Evolutionary conservation across 1,140 invertebrate species (phyloP).

Genomic region (Nasonia longicornis): DNA sequence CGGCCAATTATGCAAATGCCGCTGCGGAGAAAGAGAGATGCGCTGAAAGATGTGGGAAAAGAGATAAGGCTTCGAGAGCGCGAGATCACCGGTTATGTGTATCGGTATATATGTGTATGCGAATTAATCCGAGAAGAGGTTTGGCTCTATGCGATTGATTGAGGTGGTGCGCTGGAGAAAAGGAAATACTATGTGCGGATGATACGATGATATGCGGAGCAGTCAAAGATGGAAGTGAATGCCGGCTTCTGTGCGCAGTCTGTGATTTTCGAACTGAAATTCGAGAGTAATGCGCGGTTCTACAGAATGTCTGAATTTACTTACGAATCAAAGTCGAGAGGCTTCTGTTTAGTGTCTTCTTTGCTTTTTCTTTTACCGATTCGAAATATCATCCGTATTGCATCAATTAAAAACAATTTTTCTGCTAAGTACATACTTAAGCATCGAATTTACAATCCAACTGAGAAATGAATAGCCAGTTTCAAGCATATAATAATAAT

Average conservation of each 20-base stretch:
- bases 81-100: not conserved
- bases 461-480: not conserved
- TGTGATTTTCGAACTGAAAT: not conserved
- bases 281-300: not conserved
- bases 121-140: constrained; percentile 23
- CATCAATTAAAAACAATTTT: no score
- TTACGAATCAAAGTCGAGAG: not conserved
- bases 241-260: not conserved
- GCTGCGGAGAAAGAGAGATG: constrained; percentile 1
- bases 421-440: no score
- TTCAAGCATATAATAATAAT: not conserved
- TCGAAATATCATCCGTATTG: no score
- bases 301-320: constrained; percentile 1
- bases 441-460: no score
- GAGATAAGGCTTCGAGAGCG: constrained; percentile 4
- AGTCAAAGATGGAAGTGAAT: not conserved
- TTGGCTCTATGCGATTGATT: not conserved
- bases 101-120: constrained; percentile 10
- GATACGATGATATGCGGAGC: not conserved
- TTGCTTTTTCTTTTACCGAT: not conserved
- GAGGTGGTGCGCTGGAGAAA: not conserved
- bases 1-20: constrained; percentile 38
- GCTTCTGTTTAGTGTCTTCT: not conserved
- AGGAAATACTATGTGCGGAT: not conserved
- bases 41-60: constrained; percentile 21